These are phyloP conservation scores for Catharus ustulatus DNA, from an alignment of 2,797 vertebrate genomes.

Conservation along the genomic window DNA sequence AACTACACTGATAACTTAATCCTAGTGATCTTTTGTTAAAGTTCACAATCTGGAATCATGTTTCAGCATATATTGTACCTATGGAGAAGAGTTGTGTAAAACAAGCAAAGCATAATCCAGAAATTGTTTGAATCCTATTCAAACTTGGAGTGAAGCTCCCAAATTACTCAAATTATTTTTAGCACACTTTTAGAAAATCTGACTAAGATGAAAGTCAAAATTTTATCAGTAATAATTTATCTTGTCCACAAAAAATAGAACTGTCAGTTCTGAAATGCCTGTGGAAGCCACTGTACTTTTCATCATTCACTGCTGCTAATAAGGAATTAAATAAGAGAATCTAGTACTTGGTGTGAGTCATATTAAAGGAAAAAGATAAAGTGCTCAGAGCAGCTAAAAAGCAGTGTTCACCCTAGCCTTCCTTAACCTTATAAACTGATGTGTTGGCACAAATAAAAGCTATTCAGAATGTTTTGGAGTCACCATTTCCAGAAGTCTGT, in stretches of 20 bases:
- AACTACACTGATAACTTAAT: not conserved
- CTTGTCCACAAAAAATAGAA: not conserved
- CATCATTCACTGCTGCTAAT: not conserved
- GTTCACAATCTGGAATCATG: not conserved
- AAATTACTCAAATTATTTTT: not conserved
- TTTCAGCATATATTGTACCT: not conserved
- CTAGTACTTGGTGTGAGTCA: not conserved
- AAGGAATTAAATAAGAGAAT: not conserved
- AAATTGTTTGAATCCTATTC: not conserved
- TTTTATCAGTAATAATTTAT: not conserved
- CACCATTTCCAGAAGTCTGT: not conserved
- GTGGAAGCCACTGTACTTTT: not conserved
- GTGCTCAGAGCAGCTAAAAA: not conserved
- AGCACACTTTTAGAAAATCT: not conserved
- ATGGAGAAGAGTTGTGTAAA: not conserved
- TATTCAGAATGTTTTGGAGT: not conserved
- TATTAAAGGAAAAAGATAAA: not conserved
- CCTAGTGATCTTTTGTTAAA: not conserved
- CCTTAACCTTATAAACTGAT: not conserved
- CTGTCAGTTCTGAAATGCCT: not conserved
- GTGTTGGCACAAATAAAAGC: not conserved
- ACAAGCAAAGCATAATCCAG: not conserved
- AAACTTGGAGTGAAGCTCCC: not conserved
- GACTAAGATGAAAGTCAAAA: not conserved
- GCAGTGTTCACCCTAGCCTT: not conserved